A percentile compares a stretch with the other conserved stretches of the same genome.
phyloP scores from a whole-genome alignment of 2,888 invertebrate genomes.

The Sesia bembeciformis region DNA sequence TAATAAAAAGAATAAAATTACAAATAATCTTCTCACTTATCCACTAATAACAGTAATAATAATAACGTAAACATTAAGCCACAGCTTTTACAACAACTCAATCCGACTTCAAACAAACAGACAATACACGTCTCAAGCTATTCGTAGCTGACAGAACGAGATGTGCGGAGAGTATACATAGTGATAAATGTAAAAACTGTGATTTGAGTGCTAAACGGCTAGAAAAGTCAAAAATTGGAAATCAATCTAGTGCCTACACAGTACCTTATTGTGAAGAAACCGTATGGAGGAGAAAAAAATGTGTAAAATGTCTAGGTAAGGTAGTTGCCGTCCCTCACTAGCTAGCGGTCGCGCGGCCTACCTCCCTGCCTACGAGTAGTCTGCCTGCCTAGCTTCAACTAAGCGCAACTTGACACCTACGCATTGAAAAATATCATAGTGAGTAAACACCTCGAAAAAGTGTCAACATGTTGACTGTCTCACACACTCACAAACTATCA shows the following conservation, averaged over 20 bases:
- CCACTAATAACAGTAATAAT: conserved; percentile 21
- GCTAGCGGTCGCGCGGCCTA: conserved; percentile 58
- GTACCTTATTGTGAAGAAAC: conserved; percentile 46
- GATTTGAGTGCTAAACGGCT: conserved; percentile 45
- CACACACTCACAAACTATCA: too few species aligned
- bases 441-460: conserved; percentile 2
- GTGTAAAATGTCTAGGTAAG: neutral
- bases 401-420: conserved; percentile 69
- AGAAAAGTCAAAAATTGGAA: conserved; percentile 11
- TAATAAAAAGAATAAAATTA: neutral
- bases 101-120: neutral
- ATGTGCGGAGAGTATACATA: neutral
- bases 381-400: conserved; percentile 71
- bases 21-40: conserved; percentile 24
- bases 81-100: conserved; percentile 45
- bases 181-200: conserved; percentile 52
- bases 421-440: conserved; percentile 49
- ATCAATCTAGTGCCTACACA: conserved; percentile 48
- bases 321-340: conserved; percentile 55
- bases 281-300: neutral
- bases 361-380: conserved; percentile 48
- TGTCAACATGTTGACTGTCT: conserved; percentile 9
- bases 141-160: neutral
- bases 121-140: neutral
- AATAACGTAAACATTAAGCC: conserved; percentile 30